phyloP scores from a whole-genome alignment of 1,140 invertebrate species.

The Ephestia elutella region DNA sequence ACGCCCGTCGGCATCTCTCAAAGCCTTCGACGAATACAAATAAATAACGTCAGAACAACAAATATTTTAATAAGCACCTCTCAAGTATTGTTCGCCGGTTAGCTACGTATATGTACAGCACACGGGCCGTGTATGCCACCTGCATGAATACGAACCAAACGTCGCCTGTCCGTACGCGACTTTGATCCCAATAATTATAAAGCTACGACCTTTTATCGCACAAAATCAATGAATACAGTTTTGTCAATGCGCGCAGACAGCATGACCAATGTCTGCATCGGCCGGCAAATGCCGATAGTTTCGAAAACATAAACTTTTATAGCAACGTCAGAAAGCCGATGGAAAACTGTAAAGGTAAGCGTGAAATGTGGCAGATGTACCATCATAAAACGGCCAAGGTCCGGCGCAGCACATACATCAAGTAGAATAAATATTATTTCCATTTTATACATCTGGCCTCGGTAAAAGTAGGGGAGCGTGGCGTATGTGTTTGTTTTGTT shows the following conservation, averaged over 20 bases:
- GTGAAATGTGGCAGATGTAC: conserved; percentile 67
- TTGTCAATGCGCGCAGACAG: conserved; percentile 41
- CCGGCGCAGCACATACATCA: conserved; percentile 24
- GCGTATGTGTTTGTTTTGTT: background rate
- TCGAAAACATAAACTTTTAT: conserved; percentile 65
- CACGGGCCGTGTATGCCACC: conserved; percentile 39
- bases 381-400: conserved; percentile 34
- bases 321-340: conserved; percentile 40
- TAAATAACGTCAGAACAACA: conserved; percentile 69
- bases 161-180: conserved; percentile 11
- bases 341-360: conserved; percentile 67
- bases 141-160: conserved; percentile 19
- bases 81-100: conserved; percentile 60
- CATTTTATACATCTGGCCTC: conserved; percentile 23
- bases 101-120: conserved; percentile 45
- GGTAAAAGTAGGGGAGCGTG: background rate
- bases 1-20: conserved; percentile 45
- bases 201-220: conserved; percentile 20
- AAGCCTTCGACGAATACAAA: conserved; percentile 61
- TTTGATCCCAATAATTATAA: conserved; percentile 16
- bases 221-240: conserved; percentile 20
- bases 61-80: conserved; percentile 72
- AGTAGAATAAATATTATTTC: conserved; percentile 39
- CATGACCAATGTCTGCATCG: conserved; percentile 58
- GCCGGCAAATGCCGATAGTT: conserved; percentile 45